Base-by-base conservation (phyloP, 1,140 invertebrate genomes). In the Drosophila eugracilis region DNA sequence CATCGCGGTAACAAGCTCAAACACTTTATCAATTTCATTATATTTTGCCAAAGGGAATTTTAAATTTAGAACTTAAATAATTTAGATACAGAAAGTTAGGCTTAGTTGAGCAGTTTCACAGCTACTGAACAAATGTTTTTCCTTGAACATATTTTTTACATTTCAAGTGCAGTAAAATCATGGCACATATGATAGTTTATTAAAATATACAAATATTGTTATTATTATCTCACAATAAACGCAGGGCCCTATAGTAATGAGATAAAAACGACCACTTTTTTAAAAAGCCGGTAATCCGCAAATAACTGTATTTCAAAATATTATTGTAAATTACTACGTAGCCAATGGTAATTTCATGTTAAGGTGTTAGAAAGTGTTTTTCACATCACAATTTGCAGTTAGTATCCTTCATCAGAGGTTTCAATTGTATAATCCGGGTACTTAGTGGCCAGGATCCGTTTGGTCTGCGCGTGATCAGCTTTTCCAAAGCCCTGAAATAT, bases 401-500 rank as follows among this genome's bases (percentile, higher is more conserved):
- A 91, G 57, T 91, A 91, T 14, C 88, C 91, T 6, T 91, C 91
- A 89, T 92, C 91, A 9, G 88, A 78, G 9, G 73, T 89, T 77
- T 91, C 89, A 39, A 92, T 91, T 17, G 71, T 75, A 45, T 92
- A 92, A 12, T 89, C 73, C 5, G 49, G 42, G 47, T 77, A 92
- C 44, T 91, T 89, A 3, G 81, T 75, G 49, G 48, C 24, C 15
- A 92, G 45, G 52, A 92, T 83, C 34, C 53, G 60, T 41, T 71
- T 91, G 0, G 78, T 55, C 42, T 86, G 79, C 5, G 54, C 48
- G 36, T 92, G 91, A 71, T 92, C 91, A 3, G 91, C 91, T 70
- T 90, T 91, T 10, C 91, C 91, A 59, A 75, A 91, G 2, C 90
- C 91, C 91, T 91, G 3, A 41, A 36, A 44, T 34, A 34, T 1